Base-by-base conservation (phyloP, 2,888 invertebrate genomes). In the Diarsia mendica region DNA sequence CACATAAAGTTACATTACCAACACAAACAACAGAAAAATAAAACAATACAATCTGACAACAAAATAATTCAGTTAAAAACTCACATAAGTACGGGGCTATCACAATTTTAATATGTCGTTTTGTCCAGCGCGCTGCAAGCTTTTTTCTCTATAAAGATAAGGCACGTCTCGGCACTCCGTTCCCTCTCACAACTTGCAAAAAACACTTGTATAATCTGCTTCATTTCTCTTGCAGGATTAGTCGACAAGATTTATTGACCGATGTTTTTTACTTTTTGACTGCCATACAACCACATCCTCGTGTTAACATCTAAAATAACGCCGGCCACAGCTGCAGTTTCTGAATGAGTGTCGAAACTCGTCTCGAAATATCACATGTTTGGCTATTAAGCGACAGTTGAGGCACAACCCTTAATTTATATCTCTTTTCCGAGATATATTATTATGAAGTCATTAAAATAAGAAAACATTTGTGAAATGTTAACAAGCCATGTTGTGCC, bases 111-210 rank as follows among this genome's bases (percentile, higher is more conserved):
- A 72, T 81, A 85, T 76, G 72, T 77, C 85, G 77, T 78, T 85
- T 75, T 78, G 85, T 79, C 78, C 82, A 66, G 65, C 78, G 76
- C 70, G 79, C 64, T 78, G 75, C 79, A 85, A 88, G 87, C 84
- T 83, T 82, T 79, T 79, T 78, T 77, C 75, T 73, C 71, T 87
- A 79, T 85, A 85, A 80, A 95, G 95, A 95, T 95, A 95, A 94
- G 94, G 94, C 95, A 95, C 95, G 95, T 86, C 87, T 76, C 78
- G 67, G 88, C 87, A 84, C 87, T 88, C 70, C 82, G 79, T 87
- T 82, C 88, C 85, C 85, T 87, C 76, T 81, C 77, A 85, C 85
- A 86, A 88, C 87, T 89, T 88, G 89, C 86, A 88, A 89, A 90
- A 89, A 89, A 81, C 83, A 72, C 79, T 81, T 89, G 85, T 87